Evolutionary conservation across 2,888 invertebrate genomes (phyloP), one percentile per base, ranked within the genome.

Genomic region (Hipparchia semele): DNA sequence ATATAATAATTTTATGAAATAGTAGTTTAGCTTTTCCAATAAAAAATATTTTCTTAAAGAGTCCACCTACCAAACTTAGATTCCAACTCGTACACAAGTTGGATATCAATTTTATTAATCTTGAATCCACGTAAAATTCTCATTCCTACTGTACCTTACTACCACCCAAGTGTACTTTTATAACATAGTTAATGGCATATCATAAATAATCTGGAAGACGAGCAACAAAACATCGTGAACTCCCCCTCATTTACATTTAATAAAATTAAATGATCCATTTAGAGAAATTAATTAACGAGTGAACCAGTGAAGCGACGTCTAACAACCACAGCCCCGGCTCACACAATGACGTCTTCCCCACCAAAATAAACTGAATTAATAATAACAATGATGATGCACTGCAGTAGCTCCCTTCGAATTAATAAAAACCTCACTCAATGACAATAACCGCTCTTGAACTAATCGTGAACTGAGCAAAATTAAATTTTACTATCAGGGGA

Each of bases 221-320:
- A 81, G 80, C 81, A 86, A 86, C 81, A 83, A 83, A 84, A 80
- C 85, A 84, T 83, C 84, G 79, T 6, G 79, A 83, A 87, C 88
- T 88, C 89, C 92, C 91, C 89, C 89, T 90, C 86, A 92, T 93
- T 94, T 93, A 89, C 89, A 94, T 92, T 92, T 91, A 91, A 92
- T 94, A 86, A 93, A 93, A 94, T 93, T 94, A 93, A 93, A 94
- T 94, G 93, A 94, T 92, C 87, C 94, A 92, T 93, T 93, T 92
- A 91, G 81, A 89, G 88, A 92, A 91, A 93, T 91, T 94, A 94
- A 94, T 93, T 94, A 94, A 93, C 85, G 88, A 91, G 87, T 86
- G 87, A 89, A 81, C 86, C 94, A 91, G 88, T 92, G 92, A 87
- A 90, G 88, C 94, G 92, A 85, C 84, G 85, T 87, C 84, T 86